phyloP scores from a whole-genome alignment of 2,113 vertebrate species.

The Rhadina sibilatrix region DNA sequence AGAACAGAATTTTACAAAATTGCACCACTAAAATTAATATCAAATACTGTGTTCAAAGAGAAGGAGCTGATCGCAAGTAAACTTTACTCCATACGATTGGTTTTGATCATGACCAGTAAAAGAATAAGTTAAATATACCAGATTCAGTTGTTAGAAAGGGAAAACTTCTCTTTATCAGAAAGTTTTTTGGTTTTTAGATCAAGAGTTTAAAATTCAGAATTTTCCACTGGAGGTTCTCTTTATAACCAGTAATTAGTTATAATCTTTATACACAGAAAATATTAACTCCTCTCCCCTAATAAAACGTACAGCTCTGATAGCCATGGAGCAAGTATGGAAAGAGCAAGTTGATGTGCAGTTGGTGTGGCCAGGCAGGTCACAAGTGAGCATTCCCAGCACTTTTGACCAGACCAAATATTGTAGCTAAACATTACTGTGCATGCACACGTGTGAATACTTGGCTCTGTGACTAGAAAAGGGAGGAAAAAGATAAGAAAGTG shows the following conservation, averaged over 20 bases:
- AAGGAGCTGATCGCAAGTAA: background rate
- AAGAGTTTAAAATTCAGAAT: background rate
- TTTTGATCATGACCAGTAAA: background rate
- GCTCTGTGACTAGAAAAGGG: background rate
- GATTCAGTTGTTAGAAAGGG: background rate
- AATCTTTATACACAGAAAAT: background rate
- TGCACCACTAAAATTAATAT: background rate
- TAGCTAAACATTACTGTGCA: background rate
- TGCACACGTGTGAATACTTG: background rate
- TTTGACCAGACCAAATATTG: background rate
- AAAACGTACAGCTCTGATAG: background rate
- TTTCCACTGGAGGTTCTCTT: background rate
- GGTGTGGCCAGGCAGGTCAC: background rate
- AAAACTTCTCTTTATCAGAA: background rate
- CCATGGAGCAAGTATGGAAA: fast-evolving
- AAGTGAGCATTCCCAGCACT: background rate
- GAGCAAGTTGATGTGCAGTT: background rate
- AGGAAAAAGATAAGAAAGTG: background rate
- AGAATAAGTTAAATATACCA: background rate
- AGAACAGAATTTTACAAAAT: background rate
- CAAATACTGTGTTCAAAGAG: background rate
- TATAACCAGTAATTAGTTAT: background rate
- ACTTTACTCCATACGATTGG: background rate
- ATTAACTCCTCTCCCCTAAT: background rate
- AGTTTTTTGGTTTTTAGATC: background rate